These are phyloP conservation scores for Bombus huntii DNA, from an alignment of 1,140 invertebrate species.

Conservation along the genomic window DNA sequence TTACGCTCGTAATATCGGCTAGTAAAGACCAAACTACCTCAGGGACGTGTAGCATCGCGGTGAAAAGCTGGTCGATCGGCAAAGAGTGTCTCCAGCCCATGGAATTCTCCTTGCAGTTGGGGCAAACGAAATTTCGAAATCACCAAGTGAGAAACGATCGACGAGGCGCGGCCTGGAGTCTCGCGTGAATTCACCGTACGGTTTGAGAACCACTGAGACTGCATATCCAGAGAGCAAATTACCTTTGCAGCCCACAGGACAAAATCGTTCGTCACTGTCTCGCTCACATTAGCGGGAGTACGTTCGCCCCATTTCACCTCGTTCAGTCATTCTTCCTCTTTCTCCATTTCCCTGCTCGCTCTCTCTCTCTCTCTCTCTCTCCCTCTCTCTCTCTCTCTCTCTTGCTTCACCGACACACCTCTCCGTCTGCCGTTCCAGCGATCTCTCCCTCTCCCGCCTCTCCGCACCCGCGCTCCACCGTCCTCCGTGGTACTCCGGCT, in stretches of 20 bases:
- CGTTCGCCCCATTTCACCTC: conserved; percentile 52
- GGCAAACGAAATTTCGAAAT: conserved; percentile 39
- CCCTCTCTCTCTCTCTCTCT: neutral
- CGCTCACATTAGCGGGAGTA: conserved; percentile 34
- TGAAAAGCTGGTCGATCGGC: neutral
- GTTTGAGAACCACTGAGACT: conserved; percentile 66
- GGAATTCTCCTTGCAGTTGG: neutral
- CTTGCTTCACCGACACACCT: conserved; percentile 26
- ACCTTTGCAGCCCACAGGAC: conserved; percentile 72
- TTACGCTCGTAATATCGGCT: conserved; percentile 28
- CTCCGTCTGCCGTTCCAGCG: conserved; percentile 41
- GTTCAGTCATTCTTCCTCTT: conserved; percentile 5
- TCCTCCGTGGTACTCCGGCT: conserved; percentile 74
- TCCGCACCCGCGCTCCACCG: conserved; percentile 44
- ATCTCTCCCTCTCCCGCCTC: conserved; percentile 47
- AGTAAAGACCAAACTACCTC: too few relatives aligned
- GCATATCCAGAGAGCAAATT: conserved; percentile 75
- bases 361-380: neutral
- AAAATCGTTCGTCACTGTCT: conserved; percentile 56
- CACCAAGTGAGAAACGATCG: conserved; percentile 7
- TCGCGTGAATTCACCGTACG: neutral
- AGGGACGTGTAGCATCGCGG: neutral
- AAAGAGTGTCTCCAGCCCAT: neutral
- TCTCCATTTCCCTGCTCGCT: neutral
- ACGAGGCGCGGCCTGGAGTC: neutral